Evolutionary conservation across 1,140 invertebrate genomes (phyloP), one percentile per base, ranked within the genome.

Genomic region (Drosophila kurseongensis): DNA sequence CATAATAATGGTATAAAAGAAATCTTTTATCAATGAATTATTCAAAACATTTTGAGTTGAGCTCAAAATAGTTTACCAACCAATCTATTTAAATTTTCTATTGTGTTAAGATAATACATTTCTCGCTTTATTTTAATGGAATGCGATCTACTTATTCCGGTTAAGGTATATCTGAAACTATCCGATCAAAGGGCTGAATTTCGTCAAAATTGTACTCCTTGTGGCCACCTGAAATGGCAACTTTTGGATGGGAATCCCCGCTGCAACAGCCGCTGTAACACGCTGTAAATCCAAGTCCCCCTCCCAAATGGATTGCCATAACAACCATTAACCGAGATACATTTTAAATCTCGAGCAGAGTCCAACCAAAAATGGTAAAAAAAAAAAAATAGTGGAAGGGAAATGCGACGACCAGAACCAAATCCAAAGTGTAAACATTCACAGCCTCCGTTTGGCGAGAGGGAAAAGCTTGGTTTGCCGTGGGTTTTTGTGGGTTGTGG

Each of bases 371-470:
- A 47, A 73, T 48, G 75, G 67, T 54, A 60, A 54, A 18, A 52
- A 63, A 65, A 78, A 57, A 48, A 75, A 40, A 75, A 56, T 23
- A 48, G 27, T 47, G 61, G 36, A 23, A 32, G 61, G 71, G 60
- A 83, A 67, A 52, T 61, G 71, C 63, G 62, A 72, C 69, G 79
- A 82, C 78, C 83, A 89, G 67, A 48, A 77, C 60, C 84, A 88
- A 88, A 88, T 88, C 83, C 79, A 88, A 83, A 88, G 83, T 88
- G 83, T 88, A 88, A 88, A 88, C 83, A 88, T 88, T 88, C 83
- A 89, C 84, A 88, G 83, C 84, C 83, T 82, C 59, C 77, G 61
- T 75, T 59, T 56, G 63, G 40, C 18, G 42, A 62, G 42, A 62
- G 6, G 38, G n/a, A 18, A n/a, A 32, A 57, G 29, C 29, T 4